Evolutionary conservation across 2,113 vertebrate genomes (phyloP).

Genomic region (Bombycilla garrulus): DNA sequence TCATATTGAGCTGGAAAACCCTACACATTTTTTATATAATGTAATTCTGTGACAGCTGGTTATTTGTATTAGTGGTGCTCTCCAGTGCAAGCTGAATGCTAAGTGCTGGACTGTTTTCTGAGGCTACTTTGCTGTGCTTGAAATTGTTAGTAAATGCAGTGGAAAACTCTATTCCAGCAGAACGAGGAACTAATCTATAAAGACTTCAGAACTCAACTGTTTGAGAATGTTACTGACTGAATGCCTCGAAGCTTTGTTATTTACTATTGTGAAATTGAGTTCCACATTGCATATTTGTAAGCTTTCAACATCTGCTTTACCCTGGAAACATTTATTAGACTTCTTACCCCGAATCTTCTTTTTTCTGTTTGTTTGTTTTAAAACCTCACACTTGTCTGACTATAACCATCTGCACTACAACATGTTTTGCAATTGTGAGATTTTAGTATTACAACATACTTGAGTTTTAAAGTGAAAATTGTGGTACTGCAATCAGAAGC

Average conservation of each 20-base stretch:
- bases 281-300: neutral
- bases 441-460: neutral
- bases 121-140: neutral
- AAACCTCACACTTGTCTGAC: neutral
- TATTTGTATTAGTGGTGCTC: neutral
- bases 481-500: neutral
- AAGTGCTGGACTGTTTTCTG: neutral
- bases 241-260: neutral
- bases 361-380: neutral
- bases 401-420: neutral
- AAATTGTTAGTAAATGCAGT: neutral
- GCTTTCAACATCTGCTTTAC: conserved; percentile 1
- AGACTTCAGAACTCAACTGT: neutral
- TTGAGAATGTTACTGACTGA: neutral
- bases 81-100: neutral
- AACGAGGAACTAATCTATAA: neutral
- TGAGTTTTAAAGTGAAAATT: neutral
- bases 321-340: neutral
- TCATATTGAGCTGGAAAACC: neutral
- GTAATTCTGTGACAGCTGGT: neutral
- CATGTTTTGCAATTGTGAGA: neutral
- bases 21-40: neutral
- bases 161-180: neutral
- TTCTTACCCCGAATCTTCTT: neutral
- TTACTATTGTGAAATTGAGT: neutral